phyloP scores from a whole-genome alignment of 2,888 invertebrate species.

The Tetramorium bicarinatum region DNA sequence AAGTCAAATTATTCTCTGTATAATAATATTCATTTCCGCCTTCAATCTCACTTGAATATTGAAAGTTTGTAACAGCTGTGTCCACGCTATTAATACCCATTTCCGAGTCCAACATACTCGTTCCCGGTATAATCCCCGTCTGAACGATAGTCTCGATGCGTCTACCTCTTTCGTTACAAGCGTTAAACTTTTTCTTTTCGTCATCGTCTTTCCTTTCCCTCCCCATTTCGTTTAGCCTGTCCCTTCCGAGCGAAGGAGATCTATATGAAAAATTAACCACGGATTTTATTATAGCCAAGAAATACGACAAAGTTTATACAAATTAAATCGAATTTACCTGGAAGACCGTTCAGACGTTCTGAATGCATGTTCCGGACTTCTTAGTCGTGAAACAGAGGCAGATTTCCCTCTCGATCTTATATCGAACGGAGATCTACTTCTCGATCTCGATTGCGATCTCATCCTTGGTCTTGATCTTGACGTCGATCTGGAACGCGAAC shows the following conservation, averaged over 20 bases:
- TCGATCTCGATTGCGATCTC: constrained; percentile 67
- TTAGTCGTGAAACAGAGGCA: constrained; percentile 75
- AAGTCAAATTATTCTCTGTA: constrained; percentile 83
- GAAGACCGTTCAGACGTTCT: constrained; percentile 78
- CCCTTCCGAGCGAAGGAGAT: constrained; percentile 75
- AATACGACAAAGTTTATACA: background rate
- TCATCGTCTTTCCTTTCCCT: constrained; percentile 73
- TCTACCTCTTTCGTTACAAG: constrained; percentile 76
- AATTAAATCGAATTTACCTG: constrained; percentile 72
- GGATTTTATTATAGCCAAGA: constrained; percentile 10
- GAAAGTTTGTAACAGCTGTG: constrained; percentile 75
- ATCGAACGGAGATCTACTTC: constrained; percentile 67
- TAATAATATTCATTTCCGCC: constrained; percentile 82
- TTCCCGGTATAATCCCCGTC: constrained; percentile 64
- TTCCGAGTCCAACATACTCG: constrained; percentile 69
- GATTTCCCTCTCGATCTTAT: constrained; percentile 72
- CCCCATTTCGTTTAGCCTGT: constrained; percentile 66
- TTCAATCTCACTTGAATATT: constrained; percentile 78
- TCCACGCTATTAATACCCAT: constrained; percentile 72
- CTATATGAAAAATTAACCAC: constrained; percentile 60
- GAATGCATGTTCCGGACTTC: constrained; percentile 67
- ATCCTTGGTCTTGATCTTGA: constrained; percentile 82
- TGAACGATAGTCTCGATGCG: constrained; percentile 84
- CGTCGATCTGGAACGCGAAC: constrained; percentile 72
- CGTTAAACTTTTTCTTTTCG: constrained; percentile 68